A percentile compares a stretch with the other conserved stretches of the same genome.
Evolutionary conservation across 2,113 vertebrate genomes (phyloP).

Genomic region (Australoheros scitulus): DNA sequence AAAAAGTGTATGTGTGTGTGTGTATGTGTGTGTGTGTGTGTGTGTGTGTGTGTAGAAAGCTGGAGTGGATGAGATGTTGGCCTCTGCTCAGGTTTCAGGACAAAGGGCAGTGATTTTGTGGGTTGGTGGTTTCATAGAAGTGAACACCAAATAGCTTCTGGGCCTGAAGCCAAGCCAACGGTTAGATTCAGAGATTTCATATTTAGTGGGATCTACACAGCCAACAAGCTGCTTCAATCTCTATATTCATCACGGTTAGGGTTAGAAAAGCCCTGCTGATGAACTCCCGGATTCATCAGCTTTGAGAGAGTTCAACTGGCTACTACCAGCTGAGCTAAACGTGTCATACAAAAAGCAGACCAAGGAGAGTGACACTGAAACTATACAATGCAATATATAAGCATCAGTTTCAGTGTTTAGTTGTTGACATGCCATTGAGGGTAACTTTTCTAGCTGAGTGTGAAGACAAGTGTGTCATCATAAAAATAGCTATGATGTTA

Average conservation of each 20-base stretch:
- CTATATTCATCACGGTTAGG: not conserved
- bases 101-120: constrained; percentile 35
- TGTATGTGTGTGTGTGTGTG: constrained; percentile 4
- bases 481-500: not conserved
- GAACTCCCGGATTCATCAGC: not conserved
- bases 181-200: constrained; percentile 18
- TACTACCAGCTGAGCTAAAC: not conserved
- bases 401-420: not conserved
- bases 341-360: not conserved
- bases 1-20: constrained; percentile 67
- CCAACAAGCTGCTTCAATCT: not conserved
- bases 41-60: constrained; percentile 73
- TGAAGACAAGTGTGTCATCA: not conserved
- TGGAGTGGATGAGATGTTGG: constrained; percentile 53
- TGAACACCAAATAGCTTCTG: not conserved
- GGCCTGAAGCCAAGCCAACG: constrained; percentile 29
- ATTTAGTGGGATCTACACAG: not conserved
- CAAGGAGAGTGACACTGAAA: not conserved
- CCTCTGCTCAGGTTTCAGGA: constrained; percentile 59
- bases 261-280: not conserved
- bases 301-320: not conserved
- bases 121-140: not conserved
- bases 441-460: not conserved
- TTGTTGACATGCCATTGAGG: not conserved
- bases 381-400: not conserved